Evolutionary conservation across 2,113 vertebrate genomes (phyloP).

Genomic region (Oreochromis aureus): DNA sequence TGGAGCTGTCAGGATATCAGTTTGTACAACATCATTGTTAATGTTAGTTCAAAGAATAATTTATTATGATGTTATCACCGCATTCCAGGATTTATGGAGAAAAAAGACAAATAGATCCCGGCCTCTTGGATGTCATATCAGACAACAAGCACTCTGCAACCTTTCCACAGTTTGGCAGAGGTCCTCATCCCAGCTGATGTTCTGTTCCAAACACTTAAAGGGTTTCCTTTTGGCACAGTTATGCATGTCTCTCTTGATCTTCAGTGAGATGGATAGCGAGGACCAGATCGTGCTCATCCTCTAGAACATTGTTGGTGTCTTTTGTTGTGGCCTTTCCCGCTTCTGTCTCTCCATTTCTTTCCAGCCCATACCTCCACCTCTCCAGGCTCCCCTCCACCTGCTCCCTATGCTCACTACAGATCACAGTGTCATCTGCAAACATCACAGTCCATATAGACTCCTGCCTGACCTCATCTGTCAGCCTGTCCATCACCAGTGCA

Average conservation of each 20-base stretch:
- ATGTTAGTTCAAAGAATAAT: not conserved
- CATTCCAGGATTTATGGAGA: not conserved
- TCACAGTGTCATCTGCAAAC: not conserved
- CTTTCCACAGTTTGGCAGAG: not conserved
- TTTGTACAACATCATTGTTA: not conserved
- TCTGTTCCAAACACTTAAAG: not conserved
- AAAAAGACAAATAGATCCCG: fast-evolving
- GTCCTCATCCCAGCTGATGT: not conserved
- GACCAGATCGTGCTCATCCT: not conserved
- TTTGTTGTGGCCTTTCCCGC: not conserved
- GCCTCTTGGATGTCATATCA: not conserved
- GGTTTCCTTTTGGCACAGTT: not conserved
- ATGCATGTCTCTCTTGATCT: not conserved
- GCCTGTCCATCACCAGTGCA: not conserved
- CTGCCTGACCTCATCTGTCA: not conserved
- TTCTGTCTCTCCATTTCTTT: not conserved
- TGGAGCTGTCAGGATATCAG: not conserved
- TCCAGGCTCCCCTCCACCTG: not conserved
- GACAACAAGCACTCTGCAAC: not conserved
- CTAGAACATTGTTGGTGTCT: not conserved
- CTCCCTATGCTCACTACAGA: not conserved
- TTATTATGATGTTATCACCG: not conserved
- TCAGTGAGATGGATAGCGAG: not conserved
- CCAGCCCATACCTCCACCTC: not conserved
- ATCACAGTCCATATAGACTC: fast-evolving